Evolutionary conservation across 2,888 invertebrate genomes (phyloP).

Genomic region (Smittia sp.): DNA sequence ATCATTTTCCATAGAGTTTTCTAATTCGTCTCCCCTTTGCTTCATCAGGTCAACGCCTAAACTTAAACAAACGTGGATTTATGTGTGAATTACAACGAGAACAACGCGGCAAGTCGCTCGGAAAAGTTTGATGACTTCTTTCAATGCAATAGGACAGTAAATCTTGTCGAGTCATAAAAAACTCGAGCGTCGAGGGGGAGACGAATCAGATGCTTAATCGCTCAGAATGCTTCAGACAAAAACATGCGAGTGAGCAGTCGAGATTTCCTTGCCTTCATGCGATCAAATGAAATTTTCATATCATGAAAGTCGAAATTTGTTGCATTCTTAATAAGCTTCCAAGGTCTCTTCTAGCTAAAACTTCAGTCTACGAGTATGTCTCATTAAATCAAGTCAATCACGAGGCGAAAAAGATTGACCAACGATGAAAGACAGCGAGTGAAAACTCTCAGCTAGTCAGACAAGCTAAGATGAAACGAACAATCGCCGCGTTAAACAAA

Average conservation of each 20-base stretch:
- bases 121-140: background rate
- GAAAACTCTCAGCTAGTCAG: too few species aligned
- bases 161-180: conserved; percentile 12
- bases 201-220: background rate
- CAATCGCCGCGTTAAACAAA: too few species aligned
- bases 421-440: too few species aligned
- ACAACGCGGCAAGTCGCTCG: background rate
- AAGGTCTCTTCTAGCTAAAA: too few species aligned
- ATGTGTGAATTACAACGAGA: background rate
- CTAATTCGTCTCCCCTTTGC: background rate
- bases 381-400: too few species aligned
- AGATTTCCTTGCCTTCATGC: too few species aligned
- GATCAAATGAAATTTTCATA: too few species aligned
- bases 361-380: too few species aligned
- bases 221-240: background rate
- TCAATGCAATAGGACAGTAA: background rate
- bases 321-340: too few species aligned
- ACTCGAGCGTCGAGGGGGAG: background rate
- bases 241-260: background rate
- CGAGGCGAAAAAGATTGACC: too few species aligned
- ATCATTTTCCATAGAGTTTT: background rate
- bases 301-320: too few species aligned
- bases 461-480: too few species aligned
- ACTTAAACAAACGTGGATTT: conserved; percentile 4
- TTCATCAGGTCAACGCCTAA: background rate